A percentile compares a stretch with the other conserved stretches of the same genome.
These are phyloP conservation scores for Leptosomus discolor DNA, from an alignment of 2,113 vertebrate genomes.

Conservation along the genomic window DNA sequence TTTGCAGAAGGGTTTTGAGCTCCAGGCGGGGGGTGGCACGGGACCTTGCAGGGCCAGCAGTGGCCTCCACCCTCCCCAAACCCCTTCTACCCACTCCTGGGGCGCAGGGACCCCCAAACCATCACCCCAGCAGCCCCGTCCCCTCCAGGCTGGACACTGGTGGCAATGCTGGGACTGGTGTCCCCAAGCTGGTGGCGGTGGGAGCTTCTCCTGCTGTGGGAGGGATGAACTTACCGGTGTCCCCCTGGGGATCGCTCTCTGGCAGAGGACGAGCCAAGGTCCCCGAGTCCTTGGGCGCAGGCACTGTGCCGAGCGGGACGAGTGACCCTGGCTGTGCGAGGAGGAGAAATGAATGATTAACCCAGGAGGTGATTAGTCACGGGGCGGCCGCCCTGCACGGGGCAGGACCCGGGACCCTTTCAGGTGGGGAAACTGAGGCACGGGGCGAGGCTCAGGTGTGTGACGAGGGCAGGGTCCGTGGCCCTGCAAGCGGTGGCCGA, in stretches of 20 bases:
- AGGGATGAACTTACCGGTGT: not conserved
- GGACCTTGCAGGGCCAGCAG: not conserved
- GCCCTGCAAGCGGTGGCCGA: not conserved
- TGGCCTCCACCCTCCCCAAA: not conserved
- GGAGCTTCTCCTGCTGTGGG: not conserved
- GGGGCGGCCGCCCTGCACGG: fast-evolving
- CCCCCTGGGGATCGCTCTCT: not conserved
- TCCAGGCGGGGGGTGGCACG: not conserved
- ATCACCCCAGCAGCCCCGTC: fast-evolving
- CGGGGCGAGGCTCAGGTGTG: fast-evolving
- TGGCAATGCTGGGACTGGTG: not conserved
- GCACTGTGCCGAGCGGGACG: fast-evolving
- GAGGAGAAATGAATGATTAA: conserved; percentile 22
- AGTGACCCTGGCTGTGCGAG: not conserved
- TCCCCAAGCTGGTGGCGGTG: fast-evolving
- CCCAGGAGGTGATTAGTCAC: not conserved
- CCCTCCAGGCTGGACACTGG: not conserved
- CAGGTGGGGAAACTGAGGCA: not conserved
- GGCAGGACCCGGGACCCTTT: not conserved
- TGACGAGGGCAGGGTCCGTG: fast-evolving
- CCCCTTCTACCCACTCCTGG: not conserved
- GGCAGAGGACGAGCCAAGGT: not conserved
- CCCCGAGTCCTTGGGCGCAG: not conserved
- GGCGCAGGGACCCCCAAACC: not conserved
- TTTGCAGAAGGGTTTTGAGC: not conserved